Percentiles rank a stretch among this genome's conserved stretches.
phyloP scores from a whole-genome alignment of 2,888 invertebrate genomes.

The Bellardia bayeri region DNA sequence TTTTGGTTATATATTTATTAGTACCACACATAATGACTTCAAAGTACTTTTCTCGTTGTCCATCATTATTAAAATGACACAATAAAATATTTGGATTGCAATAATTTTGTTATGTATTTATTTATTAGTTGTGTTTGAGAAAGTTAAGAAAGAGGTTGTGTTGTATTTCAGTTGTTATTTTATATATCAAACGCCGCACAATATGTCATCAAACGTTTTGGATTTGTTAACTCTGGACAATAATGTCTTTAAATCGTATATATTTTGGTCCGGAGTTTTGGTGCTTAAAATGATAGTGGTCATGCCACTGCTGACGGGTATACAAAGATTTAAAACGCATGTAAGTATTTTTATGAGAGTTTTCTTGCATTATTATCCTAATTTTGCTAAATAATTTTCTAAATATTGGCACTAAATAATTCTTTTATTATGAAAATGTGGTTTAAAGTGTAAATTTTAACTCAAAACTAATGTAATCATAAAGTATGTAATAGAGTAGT shows the following conservation, averaged over 20 bases:
- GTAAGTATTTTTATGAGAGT: constrained; percentile 75
- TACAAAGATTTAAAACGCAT: constrained; percentile 81
- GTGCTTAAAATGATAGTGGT: constrained; percentile 81
- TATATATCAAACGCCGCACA: not conserved
- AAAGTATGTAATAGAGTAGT: too few species aligned
- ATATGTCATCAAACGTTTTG: constrained; percentile 56
- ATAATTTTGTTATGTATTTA: not conserved
- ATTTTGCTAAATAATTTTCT: not conserved
- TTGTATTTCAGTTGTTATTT: not conserved
- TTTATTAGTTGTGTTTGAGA: constrained; percentile 20
- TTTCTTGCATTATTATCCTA: not conserved
- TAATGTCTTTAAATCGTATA: constrained; percentile 79
- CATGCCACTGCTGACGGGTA: constrained; percentile 82
- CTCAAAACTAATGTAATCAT: too few species aligned
- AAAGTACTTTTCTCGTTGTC: not conserved
- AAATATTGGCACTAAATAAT: too few species aligned
- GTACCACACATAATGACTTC: too few species aligned
- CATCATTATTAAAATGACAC: not conserved
- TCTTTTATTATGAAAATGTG: too few species aligned
- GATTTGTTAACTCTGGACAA: constrained; percentile 75
- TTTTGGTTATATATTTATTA: too few species aligned
- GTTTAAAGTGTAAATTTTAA: too few species aligned
- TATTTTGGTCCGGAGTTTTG: constrained; percentile 81
- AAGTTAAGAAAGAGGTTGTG: not conserved
- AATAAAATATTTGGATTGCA: constrained; percentile 2